A percentile compares a stretch with the other conserved stretches of the same genome.
Conservation (phyloP, 1,140 invertebrate genomes). For the Centruroides sculpturatus region DNA sequence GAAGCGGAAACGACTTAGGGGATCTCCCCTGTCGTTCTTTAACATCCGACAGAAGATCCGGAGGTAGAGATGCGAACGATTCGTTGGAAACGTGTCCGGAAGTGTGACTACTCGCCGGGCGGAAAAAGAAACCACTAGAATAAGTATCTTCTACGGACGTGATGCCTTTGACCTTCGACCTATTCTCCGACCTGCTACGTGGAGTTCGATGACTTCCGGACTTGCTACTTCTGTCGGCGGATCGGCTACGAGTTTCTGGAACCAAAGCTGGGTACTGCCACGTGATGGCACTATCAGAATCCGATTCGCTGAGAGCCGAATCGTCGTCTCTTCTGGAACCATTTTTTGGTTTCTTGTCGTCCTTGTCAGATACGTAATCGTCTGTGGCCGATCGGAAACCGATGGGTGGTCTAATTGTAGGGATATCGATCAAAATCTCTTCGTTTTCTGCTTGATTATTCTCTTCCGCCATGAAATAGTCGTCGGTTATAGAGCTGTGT, state of each 20-base stretch:
- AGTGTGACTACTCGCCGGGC: background rate
- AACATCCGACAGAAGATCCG: background rate
- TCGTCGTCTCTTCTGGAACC: slow-evolving; percentile 5
- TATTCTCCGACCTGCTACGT: background rate
- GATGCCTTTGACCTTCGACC: background rate
- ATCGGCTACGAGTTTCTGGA: background rate
- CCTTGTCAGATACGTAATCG: background rate
- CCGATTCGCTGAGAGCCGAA: slow-evolving; percentile 12
- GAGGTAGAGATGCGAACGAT: no score
- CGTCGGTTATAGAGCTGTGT: background rate
- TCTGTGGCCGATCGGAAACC: slow-evolving; percentile 9
- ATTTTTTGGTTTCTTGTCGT: background rate
- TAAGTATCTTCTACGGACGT: background rate
- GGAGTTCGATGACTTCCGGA: background rate
- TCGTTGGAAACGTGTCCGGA: background rate
- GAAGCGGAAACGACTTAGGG: slow-evolving; percentile 13
- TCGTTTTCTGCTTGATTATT: slow-evolving; percentile 13
- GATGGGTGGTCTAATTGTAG: slow-evolving; percentile 12
- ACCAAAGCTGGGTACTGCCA: slow-evolving; percentile 7
- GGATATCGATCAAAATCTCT: slow-evolving; percentile 19
- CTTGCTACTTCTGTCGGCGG: background rate
- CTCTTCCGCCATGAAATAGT: slow-evolving; percentile 5
- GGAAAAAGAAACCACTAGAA: background rate
- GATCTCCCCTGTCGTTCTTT: background rate
- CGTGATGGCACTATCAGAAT: slow-evolving; percentile 8